Evolutionary conservation across 1,140 invertebrate genomes (phyloP).

Genomic region (roundworm (Caenorhabditis elegans)): DNA sequence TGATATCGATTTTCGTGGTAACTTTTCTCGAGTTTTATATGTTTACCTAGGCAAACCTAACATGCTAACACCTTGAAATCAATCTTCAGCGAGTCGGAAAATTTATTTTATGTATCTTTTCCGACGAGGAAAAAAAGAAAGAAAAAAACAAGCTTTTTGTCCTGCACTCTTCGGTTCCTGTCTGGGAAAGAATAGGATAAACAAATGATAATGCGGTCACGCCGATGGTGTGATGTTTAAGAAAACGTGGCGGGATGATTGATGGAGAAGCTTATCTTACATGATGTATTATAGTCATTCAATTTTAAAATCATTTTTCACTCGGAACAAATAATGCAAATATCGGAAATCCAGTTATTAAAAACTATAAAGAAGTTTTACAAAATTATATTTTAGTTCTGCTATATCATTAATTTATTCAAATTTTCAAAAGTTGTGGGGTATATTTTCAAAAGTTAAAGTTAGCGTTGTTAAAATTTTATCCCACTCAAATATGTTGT

Average conservation of each 20-base stretch:
- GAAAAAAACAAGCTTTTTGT: constrained; percentile 23
- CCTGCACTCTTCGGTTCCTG: neutral
- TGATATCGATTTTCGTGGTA: constrained; percentile 26
- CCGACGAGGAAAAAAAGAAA: neutral
- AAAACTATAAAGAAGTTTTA: too few species aligned
- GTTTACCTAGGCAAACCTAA: neutral
- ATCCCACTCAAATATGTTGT: neutral
- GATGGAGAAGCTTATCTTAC: neutral
- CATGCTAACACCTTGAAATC: neutral
- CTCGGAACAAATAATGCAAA: too few species aligned
- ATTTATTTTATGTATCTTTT: constrained; percentile 29
- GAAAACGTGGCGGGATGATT: neutral
- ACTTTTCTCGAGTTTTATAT: neutral
- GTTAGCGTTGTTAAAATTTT: neutral
- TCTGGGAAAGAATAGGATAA: neutral
- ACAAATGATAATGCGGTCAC: constrained; percentile 19
- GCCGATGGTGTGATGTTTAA: constrained; percentile 11
- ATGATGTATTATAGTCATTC: neutral
- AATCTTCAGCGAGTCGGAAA: constrained; percentile 25
- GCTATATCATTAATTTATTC: too few species aligned
- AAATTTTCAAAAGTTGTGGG: too few species aligned
- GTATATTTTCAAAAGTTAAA: too few species aligned
- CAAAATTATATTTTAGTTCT: too few species aligned
- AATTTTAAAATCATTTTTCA: too few species aligned
- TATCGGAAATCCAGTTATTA: too few species aligned